A percentile compares a stretch with the other conserved stretches of the same genome.
These are phyloP conservation scores for Lucifuga dentata DNA, from an alignment of 2,113 vertebrate species.

Conservation along the genomic window DNA sequence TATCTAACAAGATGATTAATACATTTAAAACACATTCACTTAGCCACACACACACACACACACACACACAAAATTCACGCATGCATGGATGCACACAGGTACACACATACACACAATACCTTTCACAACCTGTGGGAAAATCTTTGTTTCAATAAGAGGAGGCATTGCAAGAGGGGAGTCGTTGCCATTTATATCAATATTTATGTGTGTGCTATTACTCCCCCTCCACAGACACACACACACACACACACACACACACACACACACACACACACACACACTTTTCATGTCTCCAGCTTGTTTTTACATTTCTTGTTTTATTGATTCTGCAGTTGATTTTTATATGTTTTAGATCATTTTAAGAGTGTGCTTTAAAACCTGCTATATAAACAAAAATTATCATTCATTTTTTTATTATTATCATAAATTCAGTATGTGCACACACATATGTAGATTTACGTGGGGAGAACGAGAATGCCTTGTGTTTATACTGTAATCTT, in stretches of 20 bases:
- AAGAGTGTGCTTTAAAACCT: constrained; percentile 37
- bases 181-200: constrained; percentile 41
- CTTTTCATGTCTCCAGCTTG: constrained; percentile 28
- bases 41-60: not conserved
- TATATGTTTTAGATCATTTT: constrained; percentile 38
- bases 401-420: constrained; percentile 19
- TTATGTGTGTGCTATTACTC: constrained; percentile 40
- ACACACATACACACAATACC: not conserved
- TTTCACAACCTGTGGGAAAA: constrained; percentile 16
- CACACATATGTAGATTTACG: not conserved
- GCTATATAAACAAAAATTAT: constrained; percentile 36
- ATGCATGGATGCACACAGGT: constrained; percentile 14
- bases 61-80: constrained; percentile 2
- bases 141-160: constrained; percentile 35
- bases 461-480: constrained; percentile 17
- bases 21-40: constrained; percentile 28
- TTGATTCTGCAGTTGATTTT: constrained; percentile 40
- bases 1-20: constrained; percentile 54
- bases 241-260: not conserved
- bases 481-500: constrained; percentile 52
- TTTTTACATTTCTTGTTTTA: constrained; percentile 18
- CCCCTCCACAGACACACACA: constrained; percentile 20
- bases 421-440: constrained; percentile 21
- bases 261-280: constrained; percentile 27
- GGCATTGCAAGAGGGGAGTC: constrained; percentile 21